Conservation (phyloP, 2,888 invertebrate genomes). For the Melanargia galathea region DNA sequence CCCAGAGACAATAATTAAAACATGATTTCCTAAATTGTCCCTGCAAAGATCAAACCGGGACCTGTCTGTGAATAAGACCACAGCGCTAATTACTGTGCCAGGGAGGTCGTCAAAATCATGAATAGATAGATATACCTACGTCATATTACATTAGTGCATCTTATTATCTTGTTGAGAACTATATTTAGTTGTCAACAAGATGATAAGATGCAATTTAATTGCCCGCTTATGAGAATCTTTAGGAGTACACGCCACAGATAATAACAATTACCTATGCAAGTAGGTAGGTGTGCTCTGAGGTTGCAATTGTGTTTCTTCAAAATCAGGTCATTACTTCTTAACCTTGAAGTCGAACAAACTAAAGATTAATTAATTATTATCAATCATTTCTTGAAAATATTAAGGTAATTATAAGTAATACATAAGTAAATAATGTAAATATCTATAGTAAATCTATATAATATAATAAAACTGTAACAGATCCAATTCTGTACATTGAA, state of each 20-base stretch:
- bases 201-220: not conserved
- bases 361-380: conserved; percentile 8
- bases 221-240: not conserved
- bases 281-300: not conserved
- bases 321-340: conserved; percentile 8
- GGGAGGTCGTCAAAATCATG: too few species aligned
- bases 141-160: too few species aligned
- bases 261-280: not conserved
- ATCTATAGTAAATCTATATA: too few species aligned
- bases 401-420: not conserved
- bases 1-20: too few species aligned
- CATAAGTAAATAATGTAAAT: not conserved
- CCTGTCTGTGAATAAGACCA: too few species aligned
- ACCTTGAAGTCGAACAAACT: not conserved
- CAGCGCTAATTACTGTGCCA: too few species aligned
- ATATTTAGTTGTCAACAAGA: not conserved
- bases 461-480: too few species aligned
- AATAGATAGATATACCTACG: too few species aligned
- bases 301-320: conserved; percentile 10
- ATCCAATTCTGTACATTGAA: too few species aligned
- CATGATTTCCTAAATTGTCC: too few species aligned
- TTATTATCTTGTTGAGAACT: not conserved
- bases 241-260: not conserved
- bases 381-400: not conserved
- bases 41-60: too few species aligned